Conservation (phyloP, 64 coral and sea anemone genomes). For the Exaiptasia diaphana region DNA sequence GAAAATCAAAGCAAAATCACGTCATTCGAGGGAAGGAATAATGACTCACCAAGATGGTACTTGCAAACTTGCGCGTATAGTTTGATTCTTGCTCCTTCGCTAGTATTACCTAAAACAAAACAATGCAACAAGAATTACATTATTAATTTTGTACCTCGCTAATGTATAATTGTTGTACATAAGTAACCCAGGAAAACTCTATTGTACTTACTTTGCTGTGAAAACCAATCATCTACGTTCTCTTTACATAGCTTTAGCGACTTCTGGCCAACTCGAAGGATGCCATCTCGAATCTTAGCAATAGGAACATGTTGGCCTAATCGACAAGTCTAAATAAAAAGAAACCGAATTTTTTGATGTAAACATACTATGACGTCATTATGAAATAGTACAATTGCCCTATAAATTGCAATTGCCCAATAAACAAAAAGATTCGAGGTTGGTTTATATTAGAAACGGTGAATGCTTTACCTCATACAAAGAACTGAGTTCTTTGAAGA, state of each 20-base stretch:
- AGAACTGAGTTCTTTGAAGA: slow-evolving; percentile 97
- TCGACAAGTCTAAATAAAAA: slow-evolving; percentile 77
- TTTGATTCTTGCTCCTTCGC: slow-evolving; percentile 67
- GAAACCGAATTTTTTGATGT: neutral
- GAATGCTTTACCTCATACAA: slow-evolving; percentile 77
- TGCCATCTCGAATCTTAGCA: slow-evolving; percentile 76
- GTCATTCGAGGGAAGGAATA: neutral
- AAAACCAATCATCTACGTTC: slow-evolving; percentile 78
- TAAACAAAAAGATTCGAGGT: no score
- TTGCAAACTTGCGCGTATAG: slow-evolving; percentile 71
- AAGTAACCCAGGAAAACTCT: neutral
- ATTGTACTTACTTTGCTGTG: slow-evolving; percentile 69
- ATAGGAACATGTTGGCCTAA: slow-evolving; percentile 84
- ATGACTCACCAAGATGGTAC: slow-evolving; percentile 55
- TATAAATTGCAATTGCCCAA: neutral
- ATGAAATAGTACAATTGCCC: no score
- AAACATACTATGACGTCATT: no score
- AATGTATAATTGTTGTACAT: neutral
- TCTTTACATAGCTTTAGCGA: slow-evolving; percentile 76
- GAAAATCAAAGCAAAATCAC: neutral
- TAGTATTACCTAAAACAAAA: slow-evolving; percentile 45
- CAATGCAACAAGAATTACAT: no score
- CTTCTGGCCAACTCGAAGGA: slow-evolving; percentile 82
- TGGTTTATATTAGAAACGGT: no score
- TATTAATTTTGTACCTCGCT: neutral